Conservation (phyloP, 1,140 invertebrate species). For the Thaumetopoea pityocampa region DNA sequence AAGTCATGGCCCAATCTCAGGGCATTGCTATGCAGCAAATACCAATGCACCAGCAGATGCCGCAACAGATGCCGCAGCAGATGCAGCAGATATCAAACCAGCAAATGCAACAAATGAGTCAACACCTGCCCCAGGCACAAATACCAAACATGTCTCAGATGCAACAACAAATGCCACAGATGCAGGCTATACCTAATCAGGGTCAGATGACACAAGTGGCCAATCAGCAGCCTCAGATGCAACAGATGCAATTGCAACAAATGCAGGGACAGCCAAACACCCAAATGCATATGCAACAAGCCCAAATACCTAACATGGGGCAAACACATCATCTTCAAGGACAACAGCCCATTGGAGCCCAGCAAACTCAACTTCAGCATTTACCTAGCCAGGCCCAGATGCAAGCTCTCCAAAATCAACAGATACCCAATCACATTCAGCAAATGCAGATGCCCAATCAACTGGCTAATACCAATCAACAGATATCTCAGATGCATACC, state of each 20-base stretch:
- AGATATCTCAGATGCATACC: slow-evolving; percentile 70
- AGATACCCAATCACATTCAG: slow-evolving; percentile 72
- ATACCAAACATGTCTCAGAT: slow-evolving; percentile 71
- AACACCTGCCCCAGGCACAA: slow-evolving; percentile 67
- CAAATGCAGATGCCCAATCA: slow-evolving; percentile 72
- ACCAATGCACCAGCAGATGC: slow-evolving; percentile 72
- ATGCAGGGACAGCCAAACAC: slow-evolving; percentile 69
- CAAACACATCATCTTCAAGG: slow-evolving; percentile 56
- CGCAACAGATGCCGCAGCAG: slow-evolving; percentile 72
- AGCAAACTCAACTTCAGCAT: slow-evolving; percentile 71
- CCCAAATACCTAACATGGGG: slow-evolving; percentile 61
- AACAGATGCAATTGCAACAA: slow-evolving; percentile 73
- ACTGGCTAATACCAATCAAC: slow-evolving; percentile 58
- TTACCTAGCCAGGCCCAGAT: slow-evolving; percentile 71
- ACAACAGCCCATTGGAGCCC: slow-evolving; percentile 57
- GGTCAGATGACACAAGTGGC: slow-evolving; percentile 64
- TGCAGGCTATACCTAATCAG: slow-evolving; percentile 70
- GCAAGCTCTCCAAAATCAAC: slow-evolving; percentile 70
- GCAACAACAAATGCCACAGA: slow-evolving; percentile 70
- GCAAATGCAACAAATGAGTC: slow-evolving; percentile 72
- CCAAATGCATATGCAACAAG: slow-evolving; percentile 67
- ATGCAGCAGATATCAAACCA: slow-evolving; percentile 72
- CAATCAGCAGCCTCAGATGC: slow-evolving; percentile 69
- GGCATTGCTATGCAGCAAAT: slow-evolving; percentile 72
- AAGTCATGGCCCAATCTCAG: slow-evolving; percentile 73